These are phyloP conservation scores for Trachops cirrhosus DNA, from an alignment of 2,797 vertebrate species.

Conservation along the genomic window DNA sequence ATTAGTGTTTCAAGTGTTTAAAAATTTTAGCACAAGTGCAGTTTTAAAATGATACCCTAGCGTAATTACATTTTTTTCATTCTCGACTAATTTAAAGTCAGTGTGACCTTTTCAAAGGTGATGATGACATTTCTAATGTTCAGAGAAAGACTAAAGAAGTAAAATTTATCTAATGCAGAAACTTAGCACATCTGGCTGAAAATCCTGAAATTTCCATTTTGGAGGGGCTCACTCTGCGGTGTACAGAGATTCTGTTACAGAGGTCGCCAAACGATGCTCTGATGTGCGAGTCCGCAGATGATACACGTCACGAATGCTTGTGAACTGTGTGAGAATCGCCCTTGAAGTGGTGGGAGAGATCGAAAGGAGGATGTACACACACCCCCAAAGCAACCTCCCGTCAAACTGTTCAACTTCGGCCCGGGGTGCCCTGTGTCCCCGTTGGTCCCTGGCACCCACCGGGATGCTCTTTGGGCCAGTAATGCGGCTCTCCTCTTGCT, in stretches of 20 bases:
- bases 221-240: not conserved
- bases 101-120: conserved; percentile 66
- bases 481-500: not conserved
- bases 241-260: not conserved
- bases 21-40: conserved; percentile 17
- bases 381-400: not conserved
- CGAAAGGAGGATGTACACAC: not conserved
- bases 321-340: not conserved
- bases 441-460: rapidly evolving
- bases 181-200: conserved; percentile 40
- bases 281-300: not conserved
- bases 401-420: not conserved
- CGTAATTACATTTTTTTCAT: conserved; percentile 21
- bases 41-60: conserved; percentile 28
- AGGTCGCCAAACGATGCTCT: not conserved
- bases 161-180: conserved; percentile 56
- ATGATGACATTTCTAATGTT: conserved; percentile 59
- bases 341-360: not conserved
- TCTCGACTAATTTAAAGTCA: conserved; percentile 60
- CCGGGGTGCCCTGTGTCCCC: rapidly evolving
- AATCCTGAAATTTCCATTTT: not conserved
- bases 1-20: conserved; percentile 8
- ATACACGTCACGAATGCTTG: too few relatives aligned
- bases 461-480: not conserved
- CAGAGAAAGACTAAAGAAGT: conserved; percentile 36